Evolutionary conservation across 2,113 vertebrate species (phyloP), one percentile per base, ranked within the genome.

Genomic region (Nanorana parkeri): DNA sequence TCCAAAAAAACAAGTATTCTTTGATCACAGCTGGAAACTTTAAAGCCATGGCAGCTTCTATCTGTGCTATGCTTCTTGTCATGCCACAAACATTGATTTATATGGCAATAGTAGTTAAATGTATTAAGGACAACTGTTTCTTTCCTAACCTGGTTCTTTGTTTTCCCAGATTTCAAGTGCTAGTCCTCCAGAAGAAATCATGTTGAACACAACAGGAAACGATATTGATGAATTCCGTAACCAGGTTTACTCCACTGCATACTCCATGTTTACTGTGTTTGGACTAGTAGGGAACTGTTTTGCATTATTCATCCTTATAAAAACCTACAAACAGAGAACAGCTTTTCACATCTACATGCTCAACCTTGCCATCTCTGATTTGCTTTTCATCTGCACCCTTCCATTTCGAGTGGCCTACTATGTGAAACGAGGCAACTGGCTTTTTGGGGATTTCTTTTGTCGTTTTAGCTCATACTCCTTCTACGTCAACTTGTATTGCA

Each of bases 401-500:
- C 98, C 98, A 0, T 89, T 99, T 23, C 92, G 97, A 0, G 94
- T 99, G 21, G 81, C 93, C 74, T 99, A 99, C 89, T 98, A 98
- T 0, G 90, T 95, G 41, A 93, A 92, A 79, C 95, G 92, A 75
- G 96, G 96, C 7, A 81, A 93, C 23, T 99, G 98, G 98, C 77
- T 92, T 73, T 93, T 93, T 11, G 93, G 96, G 0, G 96, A 97
- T 73, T 89, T 98, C 60, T 86, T 99, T 0, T 99, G 98, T 82
- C 93, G 96, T 54, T 36, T 99, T 83, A 95, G 92, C 28, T 97
- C 97, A 0, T 99, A 96, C 1, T 76, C 95, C 0, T 89, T 99
- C 60, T 99, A 98, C 0, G 96, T 99, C 24, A 99, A 99, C 90
- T 94, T 99, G 80, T 99, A 99, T 51, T 96, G 97, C 84, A 97